Base-by-base conservation (phyloP, 2,113 vertebrate species). In the Aspiorhynchus laticeps region DNA sequence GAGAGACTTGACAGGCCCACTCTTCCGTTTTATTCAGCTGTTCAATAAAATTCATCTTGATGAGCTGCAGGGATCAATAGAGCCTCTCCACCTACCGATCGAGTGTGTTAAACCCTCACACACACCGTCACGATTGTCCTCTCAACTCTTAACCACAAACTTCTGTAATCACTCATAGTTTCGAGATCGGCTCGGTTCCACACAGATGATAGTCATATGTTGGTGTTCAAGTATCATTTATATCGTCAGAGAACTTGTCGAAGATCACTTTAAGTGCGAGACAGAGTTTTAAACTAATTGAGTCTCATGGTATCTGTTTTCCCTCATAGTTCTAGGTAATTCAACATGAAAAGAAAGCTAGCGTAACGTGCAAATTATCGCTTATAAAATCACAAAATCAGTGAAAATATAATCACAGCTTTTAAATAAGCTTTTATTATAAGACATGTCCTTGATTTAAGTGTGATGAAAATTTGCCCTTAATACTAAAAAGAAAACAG, bases 31-130 rank as follows among this genome's bases (percentile, higher is more conserved):
- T 33, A 21, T 77, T 63, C 10, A n/a, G 43, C 28, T 43, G 11
- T 71, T 83, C 65, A 67, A 86, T 80, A 80, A 79, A 28, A 77
- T 38, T 71, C 65, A 56, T 28, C 36, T 85, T 75, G 69, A 88
- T 87, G 81, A 80, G 78, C 67, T 77, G 69, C 41, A 51, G 28
- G 71, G 71, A 83, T 87, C 79, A 73, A 86, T 80, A 36, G 48
- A 51, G 17, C 26, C 77, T 15, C 65, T 80, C 65, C 67, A 38
- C 36, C 19, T 41, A 51, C 78, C 24, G 51, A 75, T 75, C 10
- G 38, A 81, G 51, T 61, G 51, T 6, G 26, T 71, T 59, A 61
- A 71, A 86, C 28, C 41, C 63, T 71, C 80, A 51, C 26, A 15
- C 43, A 69, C 9, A 67, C 43, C 38, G 24, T n/a, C 43, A 51